Percentiles rank a stretch among this genome's conserved stretches.
Evolutionary conservation across 2,113 vertebrate species (phyloP).

Genomic region (Epinephelus fuscoguttatus): DNA sequence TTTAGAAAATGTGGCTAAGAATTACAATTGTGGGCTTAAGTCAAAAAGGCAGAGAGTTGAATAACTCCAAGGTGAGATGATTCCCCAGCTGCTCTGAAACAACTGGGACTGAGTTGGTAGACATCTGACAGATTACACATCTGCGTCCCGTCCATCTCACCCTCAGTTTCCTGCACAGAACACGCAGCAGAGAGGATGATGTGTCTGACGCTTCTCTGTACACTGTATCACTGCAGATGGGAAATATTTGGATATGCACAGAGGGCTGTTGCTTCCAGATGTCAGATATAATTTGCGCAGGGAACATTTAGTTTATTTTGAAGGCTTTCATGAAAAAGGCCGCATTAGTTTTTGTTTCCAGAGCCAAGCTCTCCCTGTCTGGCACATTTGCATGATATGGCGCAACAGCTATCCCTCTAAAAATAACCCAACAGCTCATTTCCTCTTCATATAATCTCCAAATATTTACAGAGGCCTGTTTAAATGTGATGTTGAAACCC

Average conservation of each 20-base stretch:
- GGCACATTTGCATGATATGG: constrained; percentile 5
- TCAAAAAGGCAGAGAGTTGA: not conserved
- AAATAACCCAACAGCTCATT: constrained; percentile 53
- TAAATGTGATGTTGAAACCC: constrained; percentile 17
- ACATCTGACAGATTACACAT: constrained; percentile 2
- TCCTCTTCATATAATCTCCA: constrained; percentile 49
- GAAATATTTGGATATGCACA: constrained; percentile 44
- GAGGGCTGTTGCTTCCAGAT: constrained; percentile 49
- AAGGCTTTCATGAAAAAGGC: constrained; percentile 19
- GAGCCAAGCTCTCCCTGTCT: constrained; percentile 3
- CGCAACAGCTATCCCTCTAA: constrained; percentile 16
- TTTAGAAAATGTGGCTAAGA: not conserved
- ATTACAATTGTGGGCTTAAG: not conserved
- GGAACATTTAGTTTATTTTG: constrained; percentile 41
- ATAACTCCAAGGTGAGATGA: not conserved
- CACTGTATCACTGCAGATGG: constrained; percentile 15
- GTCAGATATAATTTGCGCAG: constrained; percentile 58
- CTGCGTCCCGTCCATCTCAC: not conserved
- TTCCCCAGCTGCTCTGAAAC: not conserved
- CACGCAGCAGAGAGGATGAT: not conserved
- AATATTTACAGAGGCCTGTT: constrained; percentile 46
- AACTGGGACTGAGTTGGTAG: not conserved
- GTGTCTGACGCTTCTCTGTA: not conserved
- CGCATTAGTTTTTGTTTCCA: constrained; percentile 29
- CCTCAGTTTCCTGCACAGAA: not conserved